phyloP scores from a whole-genome alignment of 1,140 invertebrate genomes.

The Neodiprion lecontei region DNA sequence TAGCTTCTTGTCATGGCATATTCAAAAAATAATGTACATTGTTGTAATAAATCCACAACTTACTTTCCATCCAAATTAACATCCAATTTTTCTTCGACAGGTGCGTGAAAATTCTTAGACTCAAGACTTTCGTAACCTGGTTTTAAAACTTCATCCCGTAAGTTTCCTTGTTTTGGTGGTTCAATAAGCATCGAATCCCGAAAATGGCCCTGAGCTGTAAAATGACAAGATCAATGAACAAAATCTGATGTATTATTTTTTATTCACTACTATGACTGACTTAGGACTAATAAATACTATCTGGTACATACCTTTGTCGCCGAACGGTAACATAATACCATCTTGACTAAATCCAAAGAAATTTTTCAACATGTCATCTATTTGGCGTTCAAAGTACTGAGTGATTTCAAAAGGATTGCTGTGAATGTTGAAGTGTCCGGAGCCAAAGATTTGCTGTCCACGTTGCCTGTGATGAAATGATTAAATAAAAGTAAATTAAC shows the following conservation, averaged over 20 bases:
- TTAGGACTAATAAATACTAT: not conserved
- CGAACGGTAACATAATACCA: constrained; percentile 17
- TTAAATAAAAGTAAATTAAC: not conserved
- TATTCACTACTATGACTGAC: not conserved
- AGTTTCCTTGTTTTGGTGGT: constrained; percentile 27
- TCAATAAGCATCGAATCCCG: constrained; percentile 18
- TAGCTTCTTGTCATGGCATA: too few species aligned
- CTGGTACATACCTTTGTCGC: constrained; percentile 15
- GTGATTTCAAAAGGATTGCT: constrained; percentile 50
- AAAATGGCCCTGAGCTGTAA: constrained; percentile 19
- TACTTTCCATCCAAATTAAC: constrained; percentile 64
- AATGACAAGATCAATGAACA: not conserved
- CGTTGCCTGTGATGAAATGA: constrained; percentile 27
- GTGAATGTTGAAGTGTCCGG: constrained; percentile 43
- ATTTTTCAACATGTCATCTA: constrained; percentile 44
- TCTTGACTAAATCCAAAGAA: constrained; percentile 31
- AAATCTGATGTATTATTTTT: constrained; percentile 6
- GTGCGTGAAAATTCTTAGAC: constrained; percentile 24
- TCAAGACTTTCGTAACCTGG: constrained; percentile 41
- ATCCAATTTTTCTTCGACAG: constrained; percentile 46
- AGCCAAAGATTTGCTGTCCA: not conserved
- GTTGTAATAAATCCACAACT: constrained; percentile 27
- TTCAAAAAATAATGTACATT: not conserved
- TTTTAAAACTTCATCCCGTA: constrained; percentile 60
- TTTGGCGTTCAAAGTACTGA: constrained; percentile 47